Base-by-base conservation (phyloP, 2,797 vertebrate species). In the Pseudopleuronectes americanus region DNA sequence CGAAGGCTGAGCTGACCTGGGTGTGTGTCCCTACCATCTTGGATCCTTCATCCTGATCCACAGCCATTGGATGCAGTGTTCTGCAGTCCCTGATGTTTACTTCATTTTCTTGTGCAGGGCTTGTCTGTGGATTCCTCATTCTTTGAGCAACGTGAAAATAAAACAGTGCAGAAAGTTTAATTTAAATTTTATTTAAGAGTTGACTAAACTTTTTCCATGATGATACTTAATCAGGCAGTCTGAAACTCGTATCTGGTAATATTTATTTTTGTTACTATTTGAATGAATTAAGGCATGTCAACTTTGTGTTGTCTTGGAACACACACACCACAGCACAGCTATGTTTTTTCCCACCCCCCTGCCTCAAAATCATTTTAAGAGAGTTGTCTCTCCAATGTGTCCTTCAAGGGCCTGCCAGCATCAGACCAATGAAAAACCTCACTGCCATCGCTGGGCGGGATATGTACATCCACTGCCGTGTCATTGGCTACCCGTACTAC, bases 341-440 rank as follows among this genome's bases (percentile, higher is more conserved):
- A 55, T 71, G 59, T 68, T 84, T 90, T 80, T 76, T 63, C 61
- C 70, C 19, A 66, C 68, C 38, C 48, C 86, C 78, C 54, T 4
- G 64, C 81, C 89, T 93, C 81, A 90, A 93, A 95, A 94, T 93
- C 88, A 90, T 95, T 95, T 95, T 96, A 95, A 97, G 95, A 94
- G 92, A 92, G 91, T 89, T 92, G 67, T 91, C 92, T 95, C 85
- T 93, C 90, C 89, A 89, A 87, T 94, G 88, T 89, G 77, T 91
- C 79, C 88, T 86, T 89, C 66, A 91, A 97, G 98, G 97, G 83
- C 96, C 97, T 84, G 96, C 96, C 86, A 99, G 97, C 93, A 99
- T 99, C 85, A 96, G 98, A 85, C 96, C 97, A 74, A 99, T 99
- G 97, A 99, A 96, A 93, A 99, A 99, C 83, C 97, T 99, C 92